Conservation (phyloP, 2,888 invertebrate species). For the Cephus sareptanus region DNA sequence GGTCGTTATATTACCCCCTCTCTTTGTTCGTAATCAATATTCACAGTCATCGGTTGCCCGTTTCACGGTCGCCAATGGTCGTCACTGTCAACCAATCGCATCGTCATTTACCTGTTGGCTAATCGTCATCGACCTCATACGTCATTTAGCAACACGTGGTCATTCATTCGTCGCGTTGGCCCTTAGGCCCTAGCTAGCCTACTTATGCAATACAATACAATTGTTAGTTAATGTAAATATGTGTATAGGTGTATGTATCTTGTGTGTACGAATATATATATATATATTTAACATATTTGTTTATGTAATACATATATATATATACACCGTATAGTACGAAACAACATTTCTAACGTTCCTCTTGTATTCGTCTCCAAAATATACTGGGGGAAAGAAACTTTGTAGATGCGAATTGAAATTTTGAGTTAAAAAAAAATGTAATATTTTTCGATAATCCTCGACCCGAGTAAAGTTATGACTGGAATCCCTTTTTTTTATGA, state of each 20-base stretch:
- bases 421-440: no score
- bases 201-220: constrained; percentile 55
- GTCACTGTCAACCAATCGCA: no score
- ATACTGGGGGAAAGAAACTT: not conserved
- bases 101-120: no score
- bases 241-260: constrained; percentile 9
- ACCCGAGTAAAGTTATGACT: no score
- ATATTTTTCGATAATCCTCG: no score
- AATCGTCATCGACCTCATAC: constrained; percentile 36
- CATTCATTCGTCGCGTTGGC: constrained; percentile 48
- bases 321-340: constrained; percentile 41
- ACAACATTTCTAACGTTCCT: constrained; percentile 41
- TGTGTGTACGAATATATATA: constrained; percentile 26
- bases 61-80: no score
- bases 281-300: constrained; percentile 14
- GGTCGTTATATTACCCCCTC: constrained; percentile 12
- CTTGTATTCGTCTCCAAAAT: constrained; percentile 18
- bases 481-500: no score
- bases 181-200: constrained; percentile 57
- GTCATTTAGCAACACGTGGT: constrained; percentile 29
- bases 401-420: no score
- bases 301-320: constrained; percentile 27
- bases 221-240: constrained; percentile 23
- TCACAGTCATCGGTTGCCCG: no score
- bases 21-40: no score